Conservation (phyloP, 35 echinoderm and acorn worm genomes). For the Strongylocentrotus purpuratus region DNA sequence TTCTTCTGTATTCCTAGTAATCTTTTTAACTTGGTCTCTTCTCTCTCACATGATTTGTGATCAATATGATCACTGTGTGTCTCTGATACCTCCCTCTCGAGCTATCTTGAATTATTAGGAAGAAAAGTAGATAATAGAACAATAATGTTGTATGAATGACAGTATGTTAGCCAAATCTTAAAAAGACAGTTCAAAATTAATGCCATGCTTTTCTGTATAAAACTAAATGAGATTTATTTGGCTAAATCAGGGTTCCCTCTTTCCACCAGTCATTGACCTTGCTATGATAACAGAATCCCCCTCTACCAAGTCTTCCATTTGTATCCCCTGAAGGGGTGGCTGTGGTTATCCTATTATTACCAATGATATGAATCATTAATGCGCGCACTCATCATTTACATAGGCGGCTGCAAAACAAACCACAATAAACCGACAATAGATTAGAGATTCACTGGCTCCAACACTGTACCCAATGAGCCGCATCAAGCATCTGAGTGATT, state of each 20-base stretch:
- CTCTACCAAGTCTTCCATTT: neutral
- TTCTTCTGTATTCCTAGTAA: neutral
- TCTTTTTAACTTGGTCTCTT: neutral
- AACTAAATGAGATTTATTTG: too few relatives aligned
- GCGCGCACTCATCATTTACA: neutral
- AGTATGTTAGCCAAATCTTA: too few relatives aligned
- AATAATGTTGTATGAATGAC: too few relatives aligned
- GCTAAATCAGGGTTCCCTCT: neutral
- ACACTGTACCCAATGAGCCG: neutral
- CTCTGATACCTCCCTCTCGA: too few relatives aligned
- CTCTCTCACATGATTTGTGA: neutral
- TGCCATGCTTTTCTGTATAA: too few relatives aligned
- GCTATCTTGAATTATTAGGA: too few relatives aligned
- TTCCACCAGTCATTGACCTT: conserved; percentile 16
- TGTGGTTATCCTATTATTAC: neutral
- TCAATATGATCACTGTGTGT: neutral
- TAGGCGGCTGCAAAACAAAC: neutral
- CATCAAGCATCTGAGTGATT: neutral
- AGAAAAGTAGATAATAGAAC: too few relatives aligned
- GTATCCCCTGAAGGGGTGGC: neutral
- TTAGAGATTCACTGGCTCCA: neutral
- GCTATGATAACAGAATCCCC: neutral
- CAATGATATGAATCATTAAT: conserved; percentile 13
- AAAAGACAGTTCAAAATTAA: too few relatives aligned
- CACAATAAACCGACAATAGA: neutral